Percentiles rank a stretch among this genome's conserved stretches.
These are phyloP conservation scores for Galaxias olidus DNA, from an alignment of 2,797 vertebrate species.

Conservation along the genomic window DNA sequence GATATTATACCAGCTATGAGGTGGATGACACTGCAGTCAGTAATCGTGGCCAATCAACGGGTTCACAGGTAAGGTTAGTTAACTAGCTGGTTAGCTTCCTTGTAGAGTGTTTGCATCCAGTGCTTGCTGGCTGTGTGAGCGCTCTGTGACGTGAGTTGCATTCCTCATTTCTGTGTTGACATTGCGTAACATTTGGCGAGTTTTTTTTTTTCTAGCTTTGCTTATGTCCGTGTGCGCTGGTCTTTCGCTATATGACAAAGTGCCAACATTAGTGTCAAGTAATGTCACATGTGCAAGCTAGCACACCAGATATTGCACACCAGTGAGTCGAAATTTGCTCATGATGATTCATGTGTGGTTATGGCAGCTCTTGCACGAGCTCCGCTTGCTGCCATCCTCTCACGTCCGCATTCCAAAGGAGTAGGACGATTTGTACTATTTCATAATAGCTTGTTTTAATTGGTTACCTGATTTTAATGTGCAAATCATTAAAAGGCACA, in stretches of 20 bases:
- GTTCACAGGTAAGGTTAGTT: slow-evolving; percentile 20
- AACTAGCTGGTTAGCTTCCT: slow-evolving; percentile 34
- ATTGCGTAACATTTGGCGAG: slow-evolving; percentile 70
- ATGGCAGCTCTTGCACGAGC: too few relatives aligned
- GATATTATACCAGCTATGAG: background rate
- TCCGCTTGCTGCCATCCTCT: too few relatives aligned
- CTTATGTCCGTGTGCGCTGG: slow-evolving; percentile 44
- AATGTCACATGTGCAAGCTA: too few relatives aligned
- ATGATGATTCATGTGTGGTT: too few relatives aligned
- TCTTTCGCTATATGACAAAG: slow-evolving; percentile 25
- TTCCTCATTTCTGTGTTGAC: slow-evolving; percentile 73
- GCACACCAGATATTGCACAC: too few relatives aligned
- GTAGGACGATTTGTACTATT: too few relatives aligned
- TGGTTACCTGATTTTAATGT: too few relatives aligned
- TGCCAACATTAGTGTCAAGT: background rate
- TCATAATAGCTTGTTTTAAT: too few relatives aligned
- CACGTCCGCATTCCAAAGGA: too few relatives aligned
- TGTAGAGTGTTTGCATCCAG: slow-evolving; percentile 34
- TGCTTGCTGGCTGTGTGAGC: slow-evolving; percentile 38
- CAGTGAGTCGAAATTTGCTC: too few relatives aligned
- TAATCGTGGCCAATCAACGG: too few relatives aligned
- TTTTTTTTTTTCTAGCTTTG: slow-evolving; percentile 43
- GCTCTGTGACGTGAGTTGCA: slow-evolving; percentile 66
- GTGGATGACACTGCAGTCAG: background rate
- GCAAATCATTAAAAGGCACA: too few relatives aligned